Percentiles rank a stretch among this genome's conserved stretches.
Evolutionary conservation across 2,797 vertebrate genomes (phyloP).

Genomic region (Darevskia mixta): DNA sequence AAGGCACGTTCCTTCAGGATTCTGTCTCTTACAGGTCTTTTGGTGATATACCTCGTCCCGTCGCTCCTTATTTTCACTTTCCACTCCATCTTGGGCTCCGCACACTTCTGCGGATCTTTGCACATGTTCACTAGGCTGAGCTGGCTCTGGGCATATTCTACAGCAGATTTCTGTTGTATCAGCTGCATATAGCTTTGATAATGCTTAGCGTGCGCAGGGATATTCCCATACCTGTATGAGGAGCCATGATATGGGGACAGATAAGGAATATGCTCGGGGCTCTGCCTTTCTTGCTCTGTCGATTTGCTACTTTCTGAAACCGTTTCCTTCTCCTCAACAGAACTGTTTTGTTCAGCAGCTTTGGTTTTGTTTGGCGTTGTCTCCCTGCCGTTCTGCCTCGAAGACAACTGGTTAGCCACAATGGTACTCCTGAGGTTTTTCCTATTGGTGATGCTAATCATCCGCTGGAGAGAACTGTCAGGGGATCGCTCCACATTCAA

Average conservation of each 20-base stretch:
- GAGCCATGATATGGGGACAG: conserved; percentile 92
- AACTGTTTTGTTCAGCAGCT: conserved; percentile 79
- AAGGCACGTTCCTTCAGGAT: conserved; percentile 94
- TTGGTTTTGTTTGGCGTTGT: conserved; percentile 78
- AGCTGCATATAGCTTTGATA: conserved; percentile 99
- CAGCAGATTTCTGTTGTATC: conserved; percentile 93
- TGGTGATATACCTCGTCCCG: conserved; percentile 95
- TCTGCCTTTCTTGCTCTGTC: conserved; percentile 74
- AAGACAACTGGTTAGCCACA: conserved; percentile 70
- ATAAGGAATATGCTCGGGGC: conserved; percentile 85
- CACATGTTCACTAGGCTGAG: conserved; percentile 91
- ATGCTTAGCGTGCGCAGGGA: conserved; percentile 92
- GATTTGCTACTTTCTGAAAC: conserved; percentile 78
- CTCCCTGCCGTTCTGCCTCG: conserved; percentile 75
- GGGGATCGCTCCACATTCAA: conserved; percentile 91
- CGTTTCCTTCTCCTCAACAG: conserved; percentile 78
- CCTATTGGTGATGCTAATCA: conserved; percentile 91
- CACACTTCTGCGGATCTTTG: conserved; percentile 84
- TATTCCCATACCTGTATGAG: conserved; percentile 86
- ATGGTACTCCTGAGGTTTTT: conserved; percentile 88
- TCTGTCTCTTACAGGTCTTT: conserved; percentile 94
- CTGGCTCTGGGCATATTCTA: conserved; percentile 94
- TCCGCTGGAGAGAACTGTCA: conserved; percentile 91
- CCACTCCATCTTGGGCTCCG: conserved; percentile 95
- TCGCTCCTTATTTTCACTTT: conserved; percentile 97